Base-by-base conservation (phyloP, 2,888 invertebrate genomes). In the Nymphalis urticae region DNA sequence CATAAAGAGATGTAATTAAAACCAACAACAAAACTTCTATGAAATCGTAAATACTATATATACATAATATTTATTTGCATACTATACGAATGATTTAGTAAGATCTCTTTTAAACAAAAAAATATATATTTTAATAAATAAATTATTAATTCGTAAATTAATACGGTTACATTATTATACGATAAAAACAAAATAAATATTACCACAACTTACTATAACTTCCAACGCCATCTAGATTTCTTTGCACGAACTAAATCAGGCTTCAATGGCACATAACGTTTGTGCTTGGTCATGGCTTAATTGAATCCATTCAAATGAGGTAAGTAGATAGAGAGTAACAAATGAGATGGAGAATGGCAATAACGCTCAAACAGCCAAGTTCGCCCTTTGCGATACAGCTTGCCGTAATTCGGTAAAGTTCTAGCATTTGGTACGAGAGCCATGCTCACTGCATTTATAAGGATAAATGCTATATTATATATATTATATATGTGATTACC, bases 371-470 rank as follows among this genome's bases (percentile, higher is more conserved):
- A 59, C 60, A 61, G 51, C 53, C 58, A 63, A 62, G 66, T 72
- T 68, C 59, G 17, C 64, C 68, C 66, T 68, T 62, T 60, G 65
- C 68, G 66, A 64, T 71, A 70, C 72, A 72, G 64, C 68, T 63
- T 62, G 51, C 64, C 63, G 63, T 73, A 69, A 71, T 73, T 74
- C 63, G 60, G 50, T 66, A 68, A 73, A 77, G 71, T 77, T 76
- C 68, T 70, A 70, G 72, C 71, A 65, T 66, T 62, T 54, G 48
- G 24, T 68, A 65, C 54, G 10, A 27, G 10, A 21, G 32, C 71
- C 64, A 68, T 53, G n/a, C 8, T 47, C 36, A n/a, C 4, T 17
- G 36, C 3, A 17, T 48, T 17, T 42, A 27, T 36, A 32, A 48
- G 66, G 66, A 66, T 36, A 9, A 62, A 1, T 13, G 4, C 2